Evolutionary conservation across 2,888 invertebrate genomes (phyloP).

Genomic region (Oscheius sp.): DNA sequence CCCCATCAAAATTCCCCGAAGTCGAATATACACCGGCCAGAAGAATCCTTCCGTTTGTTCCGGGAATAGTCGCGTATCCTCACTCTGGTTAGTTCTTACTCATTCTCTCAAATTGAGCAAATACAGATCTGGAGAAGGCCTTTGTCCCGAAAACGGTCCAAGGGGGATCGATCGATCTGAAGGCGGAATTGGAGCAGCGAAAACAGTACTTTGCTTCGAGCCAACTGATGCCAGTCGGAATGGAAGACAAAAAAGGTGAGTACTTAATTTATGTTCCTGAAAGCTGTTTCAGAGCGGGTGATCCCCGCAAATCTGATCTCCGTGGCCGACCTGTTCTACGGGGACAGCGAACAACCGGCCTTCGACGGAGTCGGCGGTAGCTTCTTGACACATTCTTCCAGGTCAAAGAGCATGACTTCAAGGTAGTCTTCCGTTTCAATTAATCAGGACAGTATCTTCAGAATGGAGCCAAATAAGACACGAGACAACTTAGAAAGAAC

Average conservation of each 20-base stretch:
- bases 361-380: conserved; percentile 27
- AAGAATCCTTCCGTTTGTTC: conserved; percentile 25
- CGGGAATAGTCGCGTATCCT: conserved; percentile 6
- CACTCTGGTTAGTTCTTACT: not conserved
- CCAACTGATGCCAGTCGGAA: conserved; percentile 3
- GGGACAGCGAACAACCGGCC: conserved; percentile 21
- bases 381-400: conserved; percentile 19
- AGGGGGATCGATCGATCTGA: conserved; percentile 34
- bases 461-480: not conserved
- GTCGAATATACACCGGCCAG: conserved; percentile 25
- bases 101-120: not conserved
- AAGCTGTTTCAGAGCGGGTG: not conserved
- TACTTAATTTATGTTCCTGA: no score
- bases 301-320: conserved; percentile 16
- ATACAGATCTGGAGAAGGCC: not conserved
- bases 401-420: conserved; percentile 30
- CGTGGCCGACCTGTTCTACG: conserved; percentile 27
- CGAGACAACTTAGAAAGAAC: conserved; percentile 24
- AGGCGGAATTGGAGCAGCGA: conserved; percentile 42
- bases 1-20: conserved; percentile 41
- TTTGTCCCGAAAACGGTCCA: not conserved
- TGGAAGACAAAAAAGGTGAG: conserved; percentile 9
- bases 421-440: not conserved
- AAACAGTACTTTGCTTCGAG: conserved; percentile 51
- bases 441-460: not conserved